Percentiles rank a stretch among this genome's conserved stretches.
phyloP scores from a whole-genome alignment of 2,888 invertebrate genomes.

The Mythimna impura region DNA sequence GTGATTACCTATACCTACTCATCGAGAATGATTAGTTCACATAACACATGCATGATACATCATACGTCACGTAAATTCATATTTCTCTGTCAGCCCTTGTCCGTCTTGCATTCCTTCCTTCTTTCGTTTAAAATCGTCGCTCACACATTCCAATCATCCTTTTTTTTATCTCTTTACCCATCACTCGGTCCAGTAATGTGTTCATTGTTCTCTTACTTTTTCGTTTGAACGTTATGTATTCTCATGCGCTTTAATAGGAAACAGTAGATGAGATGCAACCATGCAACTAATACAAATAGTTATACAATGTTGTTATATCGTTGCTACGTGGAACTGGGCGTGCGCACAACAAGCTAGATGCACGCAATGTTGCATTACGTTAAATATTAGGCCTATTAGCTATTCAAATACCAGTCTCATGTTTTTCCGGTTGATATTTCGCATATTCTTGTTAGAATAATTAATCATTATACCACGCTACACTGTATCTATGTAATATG shows the following conservation, averaged over 20 bases:
- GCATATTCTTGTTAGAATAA: slow-evolving; percentile 34
- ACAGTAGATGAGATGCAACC: slow-evolving; percentile 5
- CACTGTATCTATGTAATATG: background rate
- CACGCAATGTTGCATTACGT: slow-evolving; percentile 66
- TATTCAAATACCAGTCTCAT: slow-evolving; percentile 46
- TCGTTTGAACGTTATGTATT: slow-evolving; percentile 4
- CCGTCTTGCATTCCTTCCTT: background rate
- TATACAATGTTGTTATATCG: slow-evolving; percentile 48
- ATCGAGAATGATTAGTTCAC: slow-evolving; percentile 17
- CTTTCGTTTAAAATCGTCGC: background rate
- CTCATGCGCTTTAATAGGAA: slow-evolving; percentile 25
- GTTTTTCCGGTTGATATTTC: slow-evolving; percentile 51
- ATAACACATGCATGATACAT: slow-evolving; percentile 1
- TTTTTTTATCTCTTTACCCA: background rate
- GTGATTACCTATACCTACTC: slow-evolving; percentile 1
- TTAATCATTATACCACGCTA: slow-evolving; percentile 29
- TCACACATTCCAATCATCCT: background rate
- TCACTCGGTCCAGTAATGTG: background rate
- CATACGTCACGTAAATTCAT: background rate
- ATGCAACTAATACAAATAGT: slow-evolving; percentile 19
- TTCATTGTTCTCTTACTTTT: background rate
- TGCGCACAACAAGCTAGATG: slow-evolving; percentile 11
- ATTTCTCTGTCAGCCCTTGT: background rate
- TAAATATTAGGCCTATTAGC: slow-evolving; percentile 51
- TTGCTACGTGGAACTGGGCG: slow-evolving; percentile 42